Conservation (phyloP, 2,113 vertebrate species). For the Nerophis ophidion region DNA sequence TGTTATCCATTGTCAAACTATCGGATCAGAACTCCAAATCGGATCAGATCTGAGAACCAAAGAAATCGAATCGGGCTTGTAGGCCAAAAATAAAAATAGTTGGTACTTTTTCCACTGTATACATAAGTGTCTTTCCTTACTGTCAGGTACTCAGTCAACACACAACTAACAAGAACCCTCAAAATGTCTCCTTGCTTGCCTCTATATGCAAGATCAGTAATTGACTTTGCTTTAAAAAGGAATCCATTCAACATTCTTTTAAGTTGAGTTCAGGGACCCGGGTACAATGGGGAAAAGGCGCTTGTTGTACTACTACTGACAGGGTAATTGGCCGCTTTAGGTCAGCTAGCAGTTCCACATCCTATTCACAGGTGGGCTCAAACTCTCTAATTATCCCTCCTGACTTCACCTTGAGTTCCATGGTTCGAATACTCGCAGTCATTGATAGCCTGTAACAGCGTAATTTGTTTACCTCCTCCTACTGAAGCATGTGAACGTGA, state of each 20-base stretch:
- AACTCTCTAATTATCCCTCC: slow-evolving; percentile 43
- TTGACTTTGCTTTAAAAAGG: neutral
- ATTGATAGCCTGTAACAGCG: slow-evolving; percentile 41
- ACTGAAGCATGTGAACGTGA: slow-evolving; percentile 39
- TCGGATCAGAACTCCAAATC: no score
- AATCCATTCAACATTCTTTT: neutral
- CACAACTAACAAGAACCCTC: neutral
- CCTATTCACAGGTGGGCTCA: slow-evolving; percentile 17
- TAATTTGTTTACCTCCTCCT: slow-evolving; percentile 56
- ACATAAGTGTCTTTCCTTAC: no score
- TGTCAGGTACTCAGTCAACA: no score
- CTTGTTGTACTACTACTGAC: slow-evolving; percentile 26
- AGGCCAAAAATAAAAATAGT: no score
- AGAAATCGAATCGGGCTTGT: no score
- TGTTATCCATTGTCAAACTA: no score
- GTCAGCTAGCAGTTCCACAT: slow-evolving; percentile 13
- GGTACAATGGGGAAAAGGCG: slow-evolving; percentile 12
- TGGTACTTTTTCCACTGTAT: no score
- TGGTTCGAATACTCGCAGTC: slow-evolving; percentile 23
- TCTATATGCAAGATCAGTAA: neutral
- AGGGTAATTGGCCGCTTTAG: slow-evolving; percentile 7
- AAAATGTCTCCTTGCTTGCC: neutral
- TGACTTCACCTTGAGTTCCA: slow-evolving; percentile 54
- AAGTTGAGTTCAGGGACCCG: slow-evolving; percentile 2
- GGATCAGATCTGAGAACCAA: no score